phyloP scores from a whole-genome alignment of 2,797 vertebrate species.

The Taenioides sp. region DNA sequence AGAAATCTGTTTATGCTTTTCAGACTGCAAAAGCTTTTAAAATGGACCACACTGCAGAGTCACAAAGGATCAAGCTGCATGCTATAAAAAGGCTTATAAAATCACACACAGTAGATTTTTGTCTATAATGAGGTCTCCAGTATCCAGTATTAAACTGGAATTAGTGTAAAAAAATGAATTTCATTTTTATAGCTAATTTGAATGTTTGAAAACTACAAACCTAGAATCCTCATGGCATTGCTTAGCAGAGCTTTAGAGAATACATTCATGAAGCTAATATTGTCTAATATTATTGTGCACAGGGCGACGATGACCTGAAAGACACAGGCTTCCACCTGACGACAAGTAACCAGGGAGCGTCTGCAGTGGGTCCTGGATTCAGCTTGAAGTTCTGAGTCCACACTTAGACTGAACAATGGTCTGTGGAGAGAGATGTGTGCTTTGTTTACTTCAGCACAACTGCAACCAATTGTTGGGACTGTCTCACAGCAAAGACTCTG shows the following conservation, averaged over 20 bases:
- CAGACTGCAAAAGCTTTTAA: background rate
- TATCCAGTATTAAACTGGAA: background rate
- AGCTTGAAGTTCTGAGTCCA: constrained; percentile 91
- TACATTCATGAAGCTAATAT: background rate
- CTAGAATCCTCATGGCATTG: background rate
- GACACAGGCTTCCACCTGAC: constrained; percentile 97
- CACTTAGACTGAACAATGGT: constrained; percentile 8
- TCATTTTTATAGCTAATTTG: background rate
- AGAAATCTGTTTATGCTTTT: background rate
- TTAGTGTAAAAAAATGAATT: background rate
- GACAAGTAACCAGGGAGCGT: constrained; percentile 93
- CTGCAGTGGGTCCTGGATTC: constrained; percentile 94
- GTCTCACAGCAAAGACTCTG: constrained; percentile 59
- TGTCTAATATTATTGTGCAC: constrained; percentile 16
- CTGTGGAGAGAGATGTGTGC: constrained; percentile 39
- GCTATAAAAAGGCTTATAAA: constrained; percentile 4
- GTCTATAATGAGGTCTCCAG: background rate
- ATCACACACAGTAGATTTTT: background rate
- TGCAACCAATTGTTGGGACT: constrained; percentile 58
- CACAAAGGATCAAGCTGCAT: background rate
- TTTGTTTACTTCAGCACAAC: constrained; percentile 33
- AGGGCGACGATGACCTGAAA: constrained; percentile 96
- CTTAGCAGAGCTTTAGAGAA: background rate
- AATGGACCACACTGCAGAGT: background rate
- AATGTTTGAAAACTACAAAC: too few species aligned